Conservation (phyloP, 2,888 invertebrate genomes). For the Apodemia hepburni region DNA sequence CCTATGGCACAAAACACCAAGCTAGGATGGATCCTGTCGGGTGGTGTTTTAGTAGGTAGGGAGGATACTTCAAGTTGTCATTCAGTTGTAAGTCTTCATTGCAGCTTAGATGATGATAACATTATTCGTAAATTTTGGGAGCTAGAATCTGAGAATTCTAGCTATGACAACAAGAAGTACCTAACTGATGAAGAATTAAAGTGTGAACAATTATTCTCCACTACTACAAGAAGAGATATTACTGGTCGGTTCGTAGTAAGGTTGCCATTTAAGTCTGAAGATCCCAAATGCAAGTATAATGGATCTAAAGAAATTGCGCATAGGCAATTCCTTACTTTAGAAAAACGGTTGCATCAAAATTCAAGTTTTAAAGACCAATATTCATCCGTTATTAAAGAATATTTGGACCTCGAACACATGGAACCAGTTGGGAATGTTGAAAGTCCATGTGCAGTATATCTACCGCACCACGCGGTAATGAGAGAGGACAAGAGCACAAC, state of each 20-base stretch:
- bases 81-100: constrained; percentile 2
- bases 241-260: constrained; percentile 27
- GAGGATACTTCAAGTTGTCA: background rate
- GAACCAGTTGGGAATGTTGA: background rate
- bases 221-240: constrained; percentile 24
- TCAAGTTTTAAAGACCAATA: constrained; percentile 9
- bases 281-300: constrained; percentile 20
- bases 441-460: constrained; percentile 26
- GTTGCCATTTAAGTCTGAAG: constrained; percentile 29
- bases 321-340: constrained; percentile 21
- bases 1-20: constrained; percentile 32
- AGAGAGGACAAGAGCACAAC: constrained; percentile 34
- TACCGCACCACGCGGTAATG: constrained; percentile 39
- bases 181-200: constrained; percentile 24
- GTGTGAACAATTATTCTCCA: constrained; percentile 27
- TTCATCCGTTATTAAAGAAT: constrained; percentile 16
- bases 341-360: constrained; percentile 14
- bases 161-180: background rate
- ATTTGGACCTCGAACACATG: constrained; percentile 19
- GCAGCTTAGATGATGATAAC: constrained; percentile 20
- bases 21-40: constrained; percentile 36
- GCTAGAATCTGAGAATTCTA: constrained; percentile 24
- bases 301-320: constrained; percentile 22
- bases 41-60: background rate
- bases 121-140: constrained; percentile 28